Percentiles rank a stretch among this genome's conserved stretches.
phyloP scores from a whole-genome alignment of 2,888 invertebrate species.

The Noctua fimbriata region DNA sequence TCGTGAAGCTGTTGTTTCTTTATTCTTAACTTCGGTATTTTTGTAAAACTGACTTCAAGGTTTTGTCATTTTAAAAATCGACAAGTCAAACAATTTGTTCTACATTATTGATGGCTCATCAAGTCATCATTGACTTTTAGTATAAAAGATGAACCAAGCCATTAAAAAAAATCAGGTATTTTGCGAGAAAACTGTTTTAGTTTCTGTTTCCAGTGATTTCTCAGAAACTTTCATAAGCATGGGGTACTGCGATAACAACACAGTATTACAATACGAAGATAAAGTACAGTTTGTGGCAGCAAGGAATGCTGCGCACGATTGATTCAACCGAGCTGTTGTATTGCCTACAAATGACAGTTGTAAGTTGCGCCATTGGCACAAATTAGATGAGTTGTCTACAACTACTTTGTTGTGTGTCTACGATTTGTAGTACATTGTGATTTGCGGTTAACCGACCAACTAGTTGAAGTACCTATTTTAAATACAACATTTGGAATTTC shows the following conservation, averaged over 20 bases:
- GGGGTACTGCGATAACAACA: background rate
- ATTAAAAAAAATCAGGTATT: background rate
- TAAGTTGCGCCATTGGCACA: conserved; percentile 50
- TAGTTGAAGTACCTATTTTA: conserved; percentile 2
- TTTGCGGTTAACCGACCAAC: conserved; percentile 7
- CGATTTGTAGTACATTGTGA: conserved; percentile 21
- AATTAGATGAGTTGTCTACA: conserved; percentile 48
- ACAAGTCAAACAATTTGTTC: background rate
- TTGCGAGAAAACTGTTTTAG: background rate
- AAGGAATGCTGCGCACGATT: conserved; percentile 45
- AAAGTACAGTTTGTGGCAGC: conserved; percentile 10
- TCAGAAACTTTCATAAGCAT: background rate
- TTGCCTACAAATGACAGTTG: conserved; percentile 51
- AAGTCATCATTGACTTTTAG: no score
- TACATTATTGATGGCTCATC: background rate
- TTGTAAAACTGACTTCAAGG: background rate
- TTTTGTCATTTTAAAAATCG: background rate
- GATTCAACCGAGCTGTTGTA: conserved; percentile 35
- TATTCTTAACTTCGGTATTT: no score
- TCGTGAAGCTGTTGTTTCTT: background rate
- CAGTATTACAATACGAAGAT: conserved; percentile 7
- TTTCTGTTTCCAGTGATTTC: background rate
- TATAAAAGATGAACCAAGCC: background rate
- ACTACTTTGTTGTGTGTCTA: conserved; percentile 2
- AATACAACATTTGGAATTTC: background rate